Percentiles rank a stretch among this genome's conserved stretches.
Conservation (phyloP, 1,140 invertebrate species). For the Manduca sexta region DNA sequence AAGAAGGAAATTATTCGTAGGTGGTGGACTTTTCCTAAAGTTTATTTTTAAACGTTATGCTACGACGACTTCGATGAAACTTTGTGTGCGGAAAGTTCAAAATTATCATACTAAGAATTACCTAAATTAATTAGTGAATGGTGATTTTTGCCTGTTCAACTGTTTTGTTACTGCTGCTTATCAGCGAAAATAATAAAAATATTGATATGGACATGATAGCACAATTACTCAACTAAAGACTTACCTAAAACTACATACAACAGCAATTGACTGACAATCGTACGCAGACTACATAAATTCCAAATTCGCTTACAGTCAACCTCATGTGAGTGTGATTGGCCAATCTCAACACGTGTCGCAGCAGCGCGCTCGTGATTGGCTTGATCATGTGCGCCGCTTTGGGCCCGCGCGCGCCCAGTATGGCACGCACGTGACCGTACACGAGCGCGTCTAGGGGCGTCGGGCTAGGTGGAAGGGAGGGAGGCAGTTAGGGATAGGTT, state of each 20-base stretch:
- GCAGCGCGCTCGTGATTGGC: conserved; percentile 37
- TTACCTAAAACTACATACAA: no score
- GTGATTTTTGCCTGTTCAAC: no score
- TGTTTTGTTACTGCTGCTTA: no score
- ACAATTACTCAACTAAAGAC: no score
- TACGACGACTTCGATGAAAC: no score
- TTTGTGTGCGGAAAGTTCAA: no score
- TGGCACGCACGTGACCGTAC: conserved; percentile 96
- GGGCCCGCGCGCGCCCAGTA: conserved; percentile 90
- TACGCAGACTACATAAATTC: background rate
- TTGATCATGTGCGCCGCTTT: conserved; percentile 62
- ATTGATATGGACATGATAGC: no score
- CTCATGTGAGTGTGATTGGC: conserved; percentile 39
- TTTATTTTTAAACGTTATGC: no score
- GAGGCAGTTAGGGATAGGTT: background rate
- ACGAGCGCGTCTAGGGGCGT: conserved; percentile 97
- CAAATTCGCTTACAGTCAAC: conserved; percentile 37
- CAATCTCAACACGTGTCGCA: conserved; percentile 41
- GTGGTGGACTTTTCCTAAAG: no score
- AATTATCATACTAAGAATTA: no score
- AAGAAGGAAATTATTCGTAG: no score
- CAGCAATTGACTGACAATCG: background rate
- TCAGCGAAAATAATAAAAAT: background rate
- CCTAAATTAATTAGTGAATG: no score
- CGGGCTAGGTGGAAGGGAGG: conserved; percentile 74